These are phyloP conservation scores for Lampris incognitus DNA, from an alignment of 2,113 vertebrate genomes.

Conservation along the genomic window DNA sequence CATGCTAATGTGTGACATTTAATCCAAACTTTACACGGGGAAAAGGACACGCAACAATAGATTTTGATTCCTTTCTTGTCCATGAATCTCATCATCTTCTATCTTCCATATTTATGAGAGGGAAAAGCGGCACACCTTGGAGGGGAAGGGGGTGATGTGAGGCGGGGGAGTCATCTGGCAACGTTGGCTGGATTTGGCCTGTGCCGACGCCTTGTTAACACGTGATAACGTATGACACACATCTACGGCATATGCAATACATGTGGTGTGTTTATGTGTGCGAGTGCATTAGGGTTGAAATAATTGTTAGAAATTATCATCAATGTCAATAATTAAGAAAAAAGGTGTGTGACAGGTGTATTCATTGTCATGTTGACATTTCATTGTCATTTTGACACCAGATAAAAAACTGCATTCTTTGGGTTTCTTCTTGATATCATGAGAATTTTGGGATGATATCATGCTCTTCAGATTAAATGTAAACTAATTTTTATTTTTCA, in stretches of 20 bases:
- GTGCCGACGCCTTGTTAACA: conserved; percentile 15
- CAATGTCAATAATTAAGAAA: too few species aligned
- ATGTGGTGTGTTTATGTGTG: not conserved
- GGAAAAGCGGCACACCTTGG: conserved; percentile 75
- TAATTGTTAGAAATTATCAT: too few species aligned
- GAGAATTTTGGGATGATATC: too few species aligned
- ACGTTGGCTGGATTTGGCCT: conserved; percentile 36
- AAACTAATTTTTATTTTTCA: too few species aligned
- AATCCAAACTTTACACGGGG: conserved; percentile 89
- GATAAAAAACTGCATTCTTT: too few species aligned
- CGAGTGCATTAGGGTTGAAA: not conserved
- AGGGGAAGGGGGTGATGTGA: conserved; percentile 43
- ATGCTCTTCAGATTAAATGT: too few species aligned
- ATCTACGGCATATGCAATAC: not conserved
- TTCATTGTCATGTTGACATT: too few species aligned
- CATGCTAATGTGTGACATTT: conserved; percentile 90
- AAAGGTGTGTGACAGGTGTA: too few species aligned
- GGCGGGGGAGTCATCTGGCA: conserved; percentile 43
- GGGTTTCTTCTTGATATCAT: too few species aligned
- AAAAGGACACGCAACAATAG: conserved; percentile 88
- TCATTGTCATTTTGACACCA: too few species aligned
- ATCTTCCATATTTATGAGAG: conserved; percentile 85
- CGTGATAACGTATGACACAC: conserved; percentile 7
- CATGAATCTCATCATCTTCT: conserved; percentile 81
- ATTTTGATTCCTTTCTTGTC: conserved; percentile 85